These are phyloP conservation scores for Tokudaia muenninki DNA, from an alignment of 2,797 vertebrate species.

Conservation along the genomic window DNA sequence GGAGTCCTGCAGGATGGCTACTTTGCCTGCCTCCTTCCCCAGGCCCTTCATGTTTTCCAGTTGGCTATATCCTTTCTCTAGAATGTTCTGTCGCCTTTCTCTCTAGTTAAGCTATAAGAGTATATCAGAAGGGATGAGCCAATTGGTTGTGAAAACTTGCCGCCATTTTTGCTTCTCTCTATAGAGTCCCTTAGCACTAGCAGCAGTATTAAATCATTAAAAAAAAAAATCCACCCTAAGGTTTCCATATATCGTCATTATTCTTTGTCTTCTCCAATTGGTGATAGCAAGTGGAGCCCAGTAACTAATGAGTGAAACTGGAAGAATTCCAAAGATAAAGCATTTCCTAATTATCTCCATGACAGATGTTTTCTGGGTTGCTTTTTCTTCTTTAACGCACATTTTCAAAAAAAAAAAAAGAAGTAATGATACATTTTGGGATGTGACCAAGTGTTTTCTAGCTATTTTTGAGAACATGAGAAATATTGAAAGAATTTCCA, in stretches of 20 bases:
- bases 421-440: background rate
- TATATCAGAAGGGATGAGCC: background rate
- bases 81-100: background rate
- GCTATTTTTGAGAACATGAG: constrained; percentile 68
- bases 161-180: background rate
- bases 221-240: background rate
- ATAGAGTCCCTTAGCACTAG: background rate
- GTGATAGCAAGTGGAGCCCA: background rate
- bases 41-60: fast-evolving
- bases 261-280: background rate
- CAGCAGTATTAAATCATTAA: background rate
- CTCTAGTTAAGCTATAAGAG: background rate
- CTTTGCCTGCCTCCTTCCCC: too few relatives aligned
- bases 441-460: constrained; percentile 50
- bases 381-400: background rate
- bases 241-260: background rate
- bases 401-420: constrained; percentile 20
- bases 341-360: background rate
- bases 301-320: background rate
- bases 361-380: background rate
- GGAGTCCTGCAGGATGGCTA: fast-evolving
- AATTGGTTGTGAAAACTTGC: background rate
- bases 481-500: constrained; percentile 76
- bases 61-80: background rate
- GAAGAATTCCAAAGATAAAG: background rate